A percentile compares a stretch with the other conserved stretches of the same genome.
Conservation (phyloP, 2,113 vertebrate genomes). For the Dipodomys spectabilis region DNA sequence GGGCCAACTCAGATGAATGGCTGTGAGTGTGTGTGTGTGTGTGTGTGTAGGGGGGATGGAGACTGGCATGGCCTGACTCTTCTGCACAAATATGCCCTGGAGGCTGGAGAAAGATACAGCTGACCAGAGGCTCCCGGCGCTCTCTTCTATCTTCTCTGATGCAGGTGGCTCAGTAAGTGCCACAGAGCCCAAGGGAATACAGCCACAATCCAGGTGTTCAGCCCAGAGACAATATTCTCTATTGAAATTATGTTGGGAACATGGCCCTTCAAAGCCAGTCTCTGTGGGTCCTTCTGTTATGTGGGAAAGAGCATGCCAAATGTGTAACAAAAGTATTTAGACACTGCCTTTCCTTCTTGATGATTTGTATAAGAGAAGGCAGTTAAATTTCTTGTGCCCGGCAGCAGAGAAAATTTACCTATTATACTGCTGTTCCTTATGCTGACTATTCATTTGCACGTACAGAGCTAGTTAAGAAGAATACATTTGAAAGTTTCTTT, state of each 20-base stretch:
- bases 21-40: neutral
- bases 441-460: neutral
- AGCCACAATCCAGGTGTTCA: slow-evolving; percentile 53
- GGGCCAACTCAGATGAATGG: neutral
- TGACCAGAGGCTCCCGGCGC: slow-evolving; percentile 58
- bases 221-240: slow-evolving; percentile 49
- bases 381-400: slow-evolving; percentile 13
- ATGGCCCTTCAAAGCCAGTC: slow-evolving; percentile 62
- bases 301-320: slow-evolving; percentile 76
- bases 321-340: slow-evolving; percentile 75
- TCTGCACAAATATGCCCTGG: slow-evolving; percentile 25
- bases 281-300: slow-evolving; percentile 68
- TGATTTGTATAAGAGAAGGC: slow-evolving; percentile 65
- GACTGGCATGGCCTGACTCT: neutral
- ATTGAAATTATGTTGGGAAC: slow-evolving; percentile 67
- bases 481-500: neutral
- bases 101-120: slow-evolving; percentile 67
- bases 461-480: neutral
- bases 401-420: neutral
- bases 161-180: slow-evolving; percentile 68
- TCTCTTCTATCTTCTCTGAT: neutral
- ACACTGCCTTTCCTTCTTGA: slow-evolving; percentile 42
- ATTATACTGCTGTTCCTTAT: neutral
- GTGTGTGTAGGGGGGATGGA: no score
- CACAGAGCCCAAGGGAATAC: slow-evolving; percentile 60